These are phyloP conservation scores for Parnassius glacialis DNA, from an alignment of 2,888 invertebrate species.

Conservation along the genomic window DNA sequence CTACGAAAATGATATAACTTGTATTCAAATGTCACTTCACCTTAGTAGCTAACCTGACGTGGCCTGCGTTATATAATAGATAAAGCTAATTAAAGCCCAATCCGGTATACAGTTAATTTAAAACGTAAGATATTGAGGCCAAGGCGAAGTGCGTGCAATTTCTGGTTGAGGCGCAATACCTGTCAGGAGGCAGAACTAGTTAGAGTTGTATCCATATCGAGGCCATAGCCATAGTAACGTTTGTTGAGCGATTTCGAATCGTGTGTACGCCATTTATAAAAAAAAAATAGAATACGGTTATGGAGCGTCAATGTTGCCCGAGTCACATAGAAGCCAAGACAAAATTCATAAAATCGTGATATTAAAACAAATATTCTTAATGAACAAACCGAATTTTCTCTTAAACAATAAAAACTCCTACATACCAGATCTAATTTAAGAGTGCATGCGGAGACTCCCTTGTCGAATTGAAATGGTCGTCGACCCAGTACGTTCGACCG, in stretches of 20 bases:
- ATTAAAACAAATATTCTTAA: no score
- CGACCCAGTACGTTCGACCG: no score
- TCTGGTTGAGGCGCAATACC: slow-evolving; percentile 19
- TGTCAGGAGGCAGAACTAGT: slow-evolving; percentile 19
- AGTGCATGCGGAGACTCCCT: no score
- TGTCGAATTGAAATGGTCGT: no score
- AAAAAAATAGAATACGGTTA: no score
- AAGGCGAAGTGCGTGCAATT: slow-evolving; percentile 20
- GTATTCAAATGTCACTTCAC: slow-evolving; percentile 21
- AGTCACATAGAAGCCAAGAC: no score
- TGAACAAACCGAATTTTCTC: no score
- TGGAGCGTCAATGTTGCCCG: no score
- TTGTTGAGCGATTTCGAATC: slow-evolving; percentile 3
- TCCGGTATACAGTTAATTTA: slow-evolving; percentile 13
- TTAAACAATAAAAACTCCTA: no score
- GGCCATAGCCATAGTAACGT: neutral
- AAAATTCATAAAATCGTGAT: no score
- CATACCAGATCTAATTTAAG: no score
- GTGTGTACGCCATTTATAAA: no score
- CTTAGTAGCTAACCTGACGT: slow-evolving; percentile 5
- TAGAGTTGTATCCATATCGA: neutral
- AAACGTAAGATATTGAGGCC: slow-evolving; percentile 21
- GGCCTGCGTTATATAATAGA: slow-evolving; percentile 11
- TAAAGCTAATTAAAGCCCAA: slow-evolving; percentile 7
- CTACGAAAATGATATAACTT: slow-evolving; percentile 11